Evolutionary conservation across 2,113 vertebrate species (phyloP).

Genomic region (Cyrtonyx montezumae): DNA sequence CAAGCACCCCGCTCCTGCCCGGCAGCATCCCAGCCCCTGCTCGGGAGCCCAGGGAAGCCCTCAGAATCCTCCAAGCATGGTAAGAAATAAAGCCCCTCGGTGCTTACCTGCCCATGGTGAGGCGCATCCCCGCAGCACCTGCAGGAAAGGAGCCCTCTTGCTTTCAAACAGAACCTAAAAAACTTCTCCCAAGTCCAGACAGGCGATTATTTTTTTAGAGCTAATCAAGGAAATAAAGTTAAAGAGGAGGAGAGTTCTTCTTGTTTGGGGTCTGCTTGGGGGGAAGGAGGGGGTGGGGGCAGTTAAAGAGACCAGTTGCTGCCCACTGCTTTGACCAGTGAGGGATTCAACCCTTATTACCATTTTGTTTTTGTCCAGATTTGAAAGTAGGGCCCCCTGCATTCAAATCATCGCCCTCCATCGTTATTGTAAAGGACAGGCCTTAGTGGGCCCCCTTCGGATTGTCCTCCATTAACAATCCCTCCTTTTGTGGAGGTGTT

Average conservation of each 20-base stretch:
- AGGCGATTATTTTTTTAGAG: conserved; percentile 43
- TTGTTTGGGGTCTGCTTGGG: conserved; percentile 65
- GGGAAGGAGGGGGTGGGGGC: conserved; percentile 56
- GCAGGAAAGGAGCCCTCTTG: conserved; percentile 10
- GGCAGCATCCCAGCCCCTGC: not conserved
- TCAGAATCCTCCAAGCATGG: not conserved
- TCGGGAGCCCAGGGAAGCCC: not conserved
- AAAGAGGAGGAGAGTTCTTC: conserved; percentile 69
- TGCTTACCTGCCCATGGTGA: conserved; percentile 49
- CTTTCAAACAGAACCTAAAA: conserved; percentile 8
- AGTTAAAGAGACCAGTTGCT: conserved; percentile 73
- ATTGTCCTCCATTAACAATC: conserved; percentile 89
- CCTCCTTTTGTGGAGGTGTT: conserved; percentile 90
- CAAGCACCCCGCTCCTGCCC: not conserved
- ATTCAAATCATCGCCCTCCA: conserved; percentile 90
- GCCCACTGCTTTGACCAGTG: conserved; percentile 74
- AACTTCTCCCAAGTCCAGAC: not conserved
- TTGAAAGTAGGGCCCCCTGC: conserved; percentile 83
- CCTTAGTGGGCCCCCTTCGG: conserved; percentile 86
- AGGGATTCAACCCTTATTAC: conserved; percentile 79
- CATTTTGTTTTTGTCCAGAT: conserved; percentile 81
- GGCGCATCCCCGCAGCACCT: conserved; percentile 7
- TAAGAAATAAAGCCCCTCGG: conserved; percentile 13
- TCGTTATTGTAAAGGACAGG: conserved; percentile 91
- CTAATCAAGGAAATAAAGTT: conserved; percentile 74